Conservation (phyloP, 2,113 vertebrate species). For the Ctenodactylus gundi region DNA sequence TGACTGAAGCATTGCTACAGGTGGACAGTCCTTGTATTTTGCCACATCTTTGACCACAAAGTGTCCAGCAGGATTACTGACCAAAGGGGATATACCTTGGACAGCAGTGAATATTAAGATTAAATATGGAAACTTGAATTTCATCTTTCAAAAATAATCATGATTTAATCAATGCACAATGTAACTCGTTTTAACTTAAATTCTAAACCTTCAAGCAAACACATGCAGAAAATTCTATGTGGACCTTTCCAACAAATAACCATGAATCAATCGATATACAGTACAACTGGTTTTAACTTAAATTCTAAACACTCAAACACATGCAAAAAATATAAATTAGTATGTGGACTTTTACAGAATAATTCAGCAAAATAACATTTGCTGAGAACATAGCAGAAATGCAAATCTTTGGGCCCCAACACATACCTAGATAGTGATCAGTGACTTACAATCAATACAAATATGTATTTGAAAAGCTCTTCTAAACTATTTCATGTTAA, state of each 20-base stretch:
- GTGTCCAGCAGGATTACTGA: constrained; percentile 81
- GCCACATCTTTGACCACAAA: constrained; percentile 71
- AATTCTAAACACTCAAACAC: no score
- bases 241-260: background rate
- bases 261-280: no score
- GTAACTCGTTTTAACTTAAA: constrained; percentile 21
- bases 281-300: no score
- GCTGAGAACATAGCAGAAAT: background rate
- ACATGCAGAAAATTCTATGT: background rate
- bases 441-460: no score
- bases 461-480: constrained; percentile 11
- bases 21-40: constrained; percentile 30
- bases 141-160: background rate
- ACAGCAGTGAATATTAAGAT: constrained; percentile 59
- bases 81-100: constrained; percentile 84
- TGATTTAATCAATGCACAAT: constrained; percentile 15
- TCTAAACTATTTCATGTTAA: background rate
- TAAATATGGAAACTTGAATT: background rate
- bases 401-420: background rate
- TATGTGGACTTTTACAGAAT: no score
- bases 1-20: constrained; percentile 80
- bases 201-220: background rate
- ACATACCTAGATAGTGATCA: constrained; percentile 38
- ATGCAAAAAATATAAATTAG: no score
- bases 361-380: no score